Percentiles rank a stretch among this genome's conserved stretches.
Evolutionary conservation across 2,888 invertebrate species (phyloP).

Genomic region (Zelleria hepariella): DNA sequence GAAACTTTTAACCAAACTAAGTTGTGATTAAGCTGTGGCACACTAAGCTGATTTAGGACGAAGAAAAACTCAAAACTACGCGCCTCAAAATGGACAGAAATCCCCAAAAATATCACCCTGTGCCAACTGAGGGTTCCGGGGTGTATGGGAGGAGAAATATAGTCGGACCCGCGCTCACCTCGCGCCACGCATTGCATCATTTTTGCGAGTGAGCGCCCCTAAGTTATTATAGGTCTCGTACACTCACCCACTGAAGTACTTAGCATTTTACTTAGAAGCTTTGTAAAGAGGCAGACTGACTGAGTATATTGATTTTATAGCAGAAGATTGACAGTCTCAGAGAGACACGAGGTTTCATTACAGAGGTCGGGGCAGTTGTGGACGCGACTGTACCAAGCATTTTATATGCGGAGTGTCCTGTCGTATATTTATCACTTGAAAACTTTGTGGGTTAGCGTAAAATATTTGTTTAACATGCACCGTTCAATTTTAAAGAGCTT

Average conservation of each 20-base stretch:
- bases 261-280: background rate
- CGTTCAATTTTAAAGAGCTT: background rate
- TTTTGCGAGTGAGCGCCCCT: slow-evolving; percentile 30
- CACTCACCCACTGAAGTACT: background rate
- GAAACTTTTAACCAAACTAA: too few species aligned
- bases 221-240: slow-evolving; percentile 26
- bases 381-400: background rate
- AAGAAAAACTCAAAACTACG: too few species aligned
- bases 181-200: slow-evolving; percentile 35
- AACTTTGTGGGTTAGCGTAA: background rate
- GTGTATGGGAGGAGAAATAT: slow-evolving; percentile 24
- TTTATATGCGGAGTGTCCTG: background rate
- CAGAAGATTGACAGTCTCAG: background rate
- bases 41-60: too few species aligned
- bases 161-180: slow-evolving; percentile 16
- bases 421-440: background rate
- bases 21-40: too few species aligned
- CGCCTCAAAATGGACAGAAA: background rate
- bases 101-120: background rate
- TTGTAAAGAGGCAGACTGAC: background rate
- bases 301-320: background rate
- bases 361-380: background rate
- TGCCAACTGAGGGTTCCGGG: background rate
- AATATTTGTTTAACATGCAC: background rate
- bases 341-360: background rate